These are phyloP conservation scores for Pelodiscus sinensis DNA, from an alignment of 2,113 vertebrate genomes.

Conservation along the genomic window DNA sequence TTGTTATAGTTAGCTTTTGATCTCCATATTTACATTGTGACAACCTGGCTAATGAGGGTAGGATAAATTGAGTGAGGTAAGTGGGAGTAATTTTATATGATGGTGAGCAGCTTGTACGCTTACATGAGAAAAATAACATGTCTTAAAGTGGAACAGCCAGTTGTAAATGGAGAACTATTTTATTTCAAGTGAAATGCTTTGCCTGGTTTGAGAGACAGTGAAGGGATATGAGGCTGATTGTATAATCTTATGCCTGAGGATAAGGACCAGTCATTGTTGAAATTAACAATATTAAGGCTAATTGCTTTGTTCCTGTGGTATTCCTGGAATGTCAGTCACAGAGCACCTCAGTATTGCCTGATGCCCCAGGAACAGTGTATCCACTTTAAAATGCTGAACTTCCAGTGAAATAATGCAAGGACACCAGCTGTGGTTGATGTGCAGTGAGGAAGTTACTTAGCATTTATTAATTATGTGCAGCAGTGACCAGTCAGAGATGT, in stretches of 20 bases:
- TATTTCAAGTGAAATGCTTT: rapidly evolving
- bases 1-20: background rate
- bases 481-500: constrained; percentile 14
- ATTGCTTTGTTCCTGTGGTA: background rate
- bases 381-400: background rate
- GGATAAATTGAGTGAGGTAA: rapidly evolving
- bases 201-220: background rate
- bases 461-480: background rate
- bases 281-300: background rate
- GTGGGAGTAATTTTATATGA: background rate
- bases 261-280: background rate
- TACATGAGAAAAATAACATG: background rate
- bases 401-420: background rate
- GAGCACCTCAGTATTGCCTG: background rate
- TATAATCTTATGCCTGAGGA: no score
- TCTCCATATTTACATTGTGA: background rate
- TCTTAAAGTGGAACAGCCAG: background rate
- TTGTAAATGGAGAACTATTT: background rate
- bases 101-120: background rate
- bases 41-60: background rate
- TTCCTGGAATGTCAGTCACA: background rate
- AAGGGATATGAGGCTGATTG: background rate
- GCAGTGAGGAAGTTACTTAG: no score
- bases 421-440: no score
- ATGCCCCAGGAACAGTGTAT: background rate